Percentiles rank a stretch among this genome's conserved stretches.
These are phyloP conservation scores for Dromiciops gliroides DNA, from an alignment of 2,113 vertebrate genomes.

Conservation along the genomic window DNA sequence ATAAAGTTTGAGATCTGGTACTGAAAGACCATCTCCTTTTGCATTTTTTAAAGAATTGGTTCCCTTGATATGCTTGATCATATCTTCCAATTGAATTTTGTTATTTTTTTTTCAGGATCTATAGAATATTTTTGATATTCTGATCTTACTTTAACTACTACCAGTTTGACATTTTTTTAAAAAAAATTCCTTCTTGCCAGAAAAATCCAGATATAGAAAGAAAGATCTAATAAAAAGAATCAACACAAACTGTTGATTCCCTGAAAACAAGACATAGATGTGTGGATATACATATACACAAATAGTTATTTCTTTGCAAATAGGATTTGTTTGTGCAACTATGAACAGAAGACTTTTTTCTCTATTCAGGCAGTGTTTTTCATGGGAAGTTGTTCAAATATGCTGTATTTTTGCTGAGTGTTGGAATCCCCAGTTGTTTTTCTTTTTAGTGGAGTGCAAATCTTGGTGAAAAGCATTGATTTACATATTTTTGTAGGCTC, in stretches of 20 bases:
- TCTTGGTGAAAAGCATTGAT: constrained; percentile 7
- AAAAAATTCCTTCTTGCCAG: not conserved
- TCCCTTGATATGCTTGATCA: no score
- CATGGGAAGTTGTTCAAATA: not conserved
- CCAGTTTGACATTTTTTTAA: not conserved
- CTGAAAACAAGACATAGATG: not conserved
- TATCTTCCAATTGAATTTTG: no score
- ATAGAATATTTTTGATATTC: no score
- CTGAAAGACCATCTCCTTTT: no score
- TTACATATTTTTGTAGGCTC: not conserved
- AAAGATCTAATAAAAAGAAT: not conserved
- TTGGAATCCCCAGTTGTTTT: not conserved
- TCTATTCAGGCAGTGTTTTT: not conserved
- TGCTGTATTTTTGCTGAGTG: not conserved
- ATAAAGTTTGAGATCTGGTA: no score
- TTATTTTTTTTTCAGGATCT: no score
- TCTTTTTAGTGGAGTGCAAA: not conserved
- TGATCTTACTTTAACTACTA: not conserved
- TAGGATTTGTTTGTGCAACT: not conserved
- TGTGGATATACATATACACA: no score
- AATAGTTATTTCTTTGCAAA: not conserved
- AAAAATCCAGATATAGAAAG: not conserved
- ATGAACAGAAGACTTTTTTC: not conserved
- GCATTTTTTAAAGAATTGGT: no score
- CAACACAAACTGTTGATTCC: not conserved